Percentiles rank a stretch among this genome's conserved stretches.
Conservation (phyloP, 2,113 vertebrate genomes). For the Hippocampus barbouri region DNA sequence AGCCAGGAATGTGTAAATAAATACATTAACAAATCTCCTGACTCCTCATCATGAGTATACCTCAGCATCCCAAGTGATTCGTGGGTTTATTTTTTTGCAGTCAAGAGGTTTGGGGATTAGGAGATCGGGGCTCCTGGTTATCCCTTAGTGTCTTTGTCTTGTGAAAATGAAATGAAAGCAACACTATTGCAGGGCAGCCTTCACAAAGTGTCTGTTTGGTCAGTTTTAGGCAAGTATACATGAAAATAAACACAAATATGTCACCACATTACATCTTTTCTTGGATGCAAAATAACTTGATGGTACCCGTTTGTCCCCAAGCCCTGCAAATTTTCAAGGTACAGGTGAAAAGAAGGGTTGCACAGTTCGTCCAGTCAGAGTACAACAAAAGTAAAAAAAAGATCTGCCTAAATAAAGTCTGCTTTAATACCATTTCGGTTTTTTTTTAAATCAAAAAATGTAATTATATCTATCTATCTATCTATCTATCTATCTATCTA, state of each 20-base stretch:
- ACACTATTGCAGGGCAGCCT: constrained; percentile 25
- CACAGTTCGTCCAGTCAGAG: constrained; percentile 7
- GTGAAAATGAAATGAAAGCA: constrained; percentile 44
- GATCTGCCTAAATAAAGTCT: background rate
- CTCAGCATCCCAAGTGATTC: constrained; percentile 67
- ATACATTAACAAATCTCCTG: constrained; percentile 60
- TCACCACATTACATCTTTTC: background rate
- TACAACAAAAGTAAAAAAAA: constrained; percentile 14
- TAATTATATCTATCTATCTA: background rate
- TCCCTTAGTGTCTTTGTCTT: constrained; percentile 75
- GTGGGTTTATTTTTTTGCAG: constrained; percentile 71
- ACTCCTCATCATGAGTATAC: constrained; percentile 45
- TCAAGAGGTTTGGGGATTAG: constrained; percentile 35
- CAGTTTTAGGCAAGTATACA: background rate
- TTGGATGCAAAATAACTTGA: background rate
- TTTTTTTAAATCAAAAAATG: too few species aligned
- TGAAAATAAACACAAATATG: background rate
- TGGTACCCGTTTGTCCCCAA: constrained; percentile 15
- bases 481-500: background rate
- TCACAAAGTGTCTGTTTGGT: background rate
- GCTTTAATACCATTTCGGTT: too few species aligned
- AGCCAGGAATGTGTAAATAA: constrained; percentile 65
- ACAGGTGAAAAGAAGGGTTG: constrained; percentile 44
- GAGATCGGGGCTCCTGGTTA: constrained; percentile 55
- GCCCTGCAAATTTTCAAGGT: constrained; percentile 48